phyloP scores from a whole-genome alignment of 2,797 vertebrate genomes.

The Merluccius polli region DNA sequence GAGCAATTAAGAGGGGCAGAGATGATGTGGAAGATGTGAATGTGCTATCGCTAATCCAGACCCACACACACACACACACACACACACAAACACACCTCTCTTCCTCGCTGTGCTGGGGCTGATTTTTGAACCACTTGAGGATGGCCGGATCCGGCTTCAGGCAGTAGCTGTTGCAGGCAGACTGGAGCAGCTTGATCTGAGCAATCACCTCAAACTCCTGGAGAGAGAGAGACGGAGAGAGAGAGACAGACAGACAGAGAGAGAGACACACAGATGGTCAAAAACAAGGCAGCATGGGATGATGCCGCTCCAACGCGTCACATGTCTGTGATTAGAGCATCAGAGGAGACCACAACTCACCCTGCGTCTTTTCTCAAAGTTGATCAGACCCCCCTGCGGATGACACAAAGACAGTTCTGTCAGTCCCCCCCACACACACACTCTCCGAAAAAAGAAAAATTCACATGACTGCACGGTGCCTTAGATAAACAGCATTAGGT shows the following conservation, averaged over 20 bases:
- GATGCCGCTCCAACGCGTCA: not conserved
- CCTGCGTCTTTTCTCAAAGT: constrained; percentile 93
- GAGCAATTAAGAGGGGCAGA: constrained; percentile 11
- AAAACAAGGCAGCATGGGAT: not conserved
- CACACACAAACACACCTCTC: constrained; percentile 75
- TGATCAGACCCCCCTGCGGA: constrained; percentile 86
- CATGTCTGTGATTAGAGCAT: not conserved
- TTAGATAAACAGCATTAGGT: constrained; percentile 52
- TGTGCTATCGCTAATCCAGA: not conserved
- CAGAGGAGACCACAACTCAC: constrained; percentile 67
- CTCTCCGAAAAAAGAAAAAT: not conserved
- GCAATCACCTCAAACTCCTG: constrained; percentile 96
- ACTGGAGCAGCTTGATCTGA: constrained; percentile 93
- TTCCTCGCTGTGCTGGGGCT: constrained; percentile 82
- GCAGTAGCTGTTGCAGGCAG: constrained; percentile 92
- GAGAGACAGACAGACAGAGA: not conserved
- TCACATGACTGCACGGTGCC: constrained; percentile 38
- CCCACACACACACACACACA: no score
- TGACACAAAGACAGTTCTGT: constrained; percentile 58
- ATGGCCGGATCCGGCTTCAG: constrained; percentile 79
- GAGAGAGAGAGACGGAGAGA: constrained; percentile 19
- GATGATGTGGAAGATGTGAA: no score
- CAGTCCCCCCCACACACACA: constrained; percentile 27
- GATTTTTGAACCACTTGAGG: constrained; percentile 86
- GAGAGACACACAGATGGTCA: not conserved